Conservation (phyloP, 2,113 vertebrate species). For the Mesoclemmys tuberculata region DNA sequence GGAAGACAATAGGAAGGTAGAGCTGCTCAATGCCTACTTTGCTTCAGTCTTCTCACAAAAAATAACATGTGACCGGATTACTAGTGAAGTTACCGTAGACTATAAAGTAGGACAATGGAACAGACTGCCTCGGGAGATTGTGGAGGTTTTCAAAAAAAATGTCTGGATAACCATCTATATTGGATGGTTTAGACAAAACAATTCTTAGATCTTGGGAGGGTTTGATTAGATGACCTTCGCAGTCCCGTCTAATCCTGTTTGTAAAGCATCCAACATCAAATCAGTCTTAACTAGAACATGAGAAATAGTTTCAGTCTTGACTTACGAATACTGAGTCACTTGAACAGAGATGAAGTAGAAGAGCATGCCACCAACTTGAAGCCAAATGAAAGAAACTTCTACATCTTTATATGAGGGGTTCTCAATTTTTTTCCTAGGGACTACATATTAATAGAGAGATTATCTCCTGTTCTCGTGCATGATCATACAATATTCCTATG, state of each 20-base stretch:
- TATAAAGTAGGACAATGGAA: background rate
- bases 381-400: background rate
- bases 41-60: too few relatives aligned
- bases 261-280: background rate
- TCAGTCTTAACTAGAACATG: background rate
- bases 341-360: background rate
- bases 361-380: background rate
- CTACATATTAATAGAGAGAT: background rate
- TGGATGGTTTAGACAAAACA: too few relatives aligned
- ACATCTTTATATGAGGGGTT: background rate
- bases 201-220: too few relatives aligned
- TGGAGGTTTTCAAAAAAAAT: too few relatives aligned
- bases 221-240: too few relatives aligned
- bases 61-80: background rate
- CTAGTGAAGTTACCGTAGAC: background rate
- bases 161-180: too few relatives aligned
- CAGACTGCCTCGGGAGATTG: too few relatives aligned
- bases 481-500: background rate
- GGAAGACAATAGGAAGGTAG: too few relatives aligned
- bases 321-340: background rate
- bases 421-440: background rate
- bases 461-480: background rate
- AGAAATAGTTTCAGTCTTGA: background rate
- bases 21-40: too few relatives aligned
- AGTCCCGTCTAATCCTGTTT: background rate